Base-by-base conservation (phyloP, 1,140 invertebrate genomes). In the Drosophila saltans region DNA sequence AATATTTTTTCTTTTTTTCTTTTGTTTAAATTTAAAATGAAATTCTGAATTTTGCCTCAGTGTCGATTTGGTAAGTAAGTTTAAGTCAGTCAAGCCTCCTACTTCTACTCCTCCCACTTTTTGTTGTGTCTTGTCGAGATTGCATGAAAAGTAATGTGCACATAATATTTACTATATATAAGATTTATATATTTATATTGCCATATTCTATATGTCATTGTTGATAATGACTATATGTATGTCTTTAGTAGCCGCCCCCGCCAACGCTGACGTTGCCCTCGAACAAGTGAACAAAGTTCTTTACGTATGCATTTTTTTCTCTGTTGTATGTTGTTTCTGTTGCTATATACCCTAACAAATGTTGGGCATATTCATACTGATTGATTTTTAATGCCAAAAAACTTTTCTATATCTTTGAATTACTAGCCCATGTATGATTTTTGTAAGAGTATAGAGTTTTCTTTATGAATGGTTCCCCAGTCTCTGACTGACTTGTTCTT, bases 201-300 rank as follows among this genome's bases (percentile, higher is more conserved):
- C 28, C 40, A 57, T 48, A 45, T 56, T 62, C 59, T 63, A 57
- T 75, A 72, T 72, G 48, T 56, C 56, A 39, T 39, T 41, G 7
- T 24, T 69, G 69, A 67, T 69, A 79, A 72, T 66, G 56, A 56
- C 63, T 74, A 40, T 30, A 55, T 39, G 40, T 55, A 55, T 39
- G 40, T 55, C 21, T 66, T 8, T 8, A 40, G 52, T 45, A 9
- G 11, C 28, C 39, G 30, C 2, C n/a, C 41, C 41, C 24, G 33
- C 26, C 3, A 7, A 10, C 16, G n/a, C 30, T 24, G 36, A 36
- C 33, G 33, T 21, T 9, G 7, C n/a, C 11, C 24, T 41, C 16
- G 7, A 10, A 7, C 24, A 24, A 56, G 24, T 8, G 61, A 63
- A 48, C 61, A 63, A 63, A 63, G 61, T 63, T 63, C 61, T 52